Evolutionary conservation across 2,113 vertebrate genomes (phyloP), one percentile per base, ranked within the genome.

Genomic region (Toxotes chatareus): DNA sequence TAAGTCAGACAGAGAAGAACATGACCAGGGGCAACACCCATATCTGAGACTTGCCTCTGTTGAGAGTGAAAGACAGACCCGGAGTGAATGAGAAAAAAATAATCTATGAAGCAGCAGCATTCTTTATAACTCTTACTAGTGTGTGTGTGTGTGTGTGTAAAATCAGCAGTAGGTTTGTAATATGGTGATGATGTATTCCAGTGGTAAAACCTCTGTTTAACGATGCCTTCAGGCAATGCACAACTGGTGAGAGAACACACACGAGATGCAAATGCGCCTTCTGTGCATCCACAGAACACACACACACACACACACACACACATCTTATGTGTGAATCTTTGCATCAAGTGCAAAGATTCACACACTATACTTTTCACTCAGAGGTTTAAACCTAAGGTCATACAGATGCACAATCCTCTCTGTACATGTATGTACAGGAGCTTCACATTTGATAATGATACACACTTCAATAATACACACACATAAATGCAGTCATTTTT

Each of bases 211-310:
- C 3, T 11, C 10, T 77, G 51, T 75, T 84, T 53, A 66, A 66
- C 23, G 32, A 68, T 63, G 72, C 62, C 71, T 83, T 76, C 62
- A 57, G 72, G 56, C 65, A 61, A 12, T 56, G n/a, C 19, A 59
- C 16, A 40, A 57, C n/a, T 38, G 14, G 47, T 40, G 17, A 61
- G 60, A 44, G 42, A 23, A 56, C 23, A 23, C 49, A 67, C 38
- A 40, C 31, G 32, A 7, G 67, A 51, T 69, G 36, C 16, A 55
- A 53, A 72, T 34, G 7, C 1, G 1, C 19, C 4, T 3, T 21
- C 14, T 38, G 10, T 4, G 31, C 12, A 0, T 7, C 16, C 51
- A 46, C 64, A 49, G n/a, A 27, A 27, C 27, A 27, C 27, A 27
- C 27, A 27, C 27, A 27, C 27, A 27, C 27, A 27, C 27, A 27